phyloP scores from a whole-genome alignment of 2,797 vertebrate species.

The Anableps anableps region DNA sequence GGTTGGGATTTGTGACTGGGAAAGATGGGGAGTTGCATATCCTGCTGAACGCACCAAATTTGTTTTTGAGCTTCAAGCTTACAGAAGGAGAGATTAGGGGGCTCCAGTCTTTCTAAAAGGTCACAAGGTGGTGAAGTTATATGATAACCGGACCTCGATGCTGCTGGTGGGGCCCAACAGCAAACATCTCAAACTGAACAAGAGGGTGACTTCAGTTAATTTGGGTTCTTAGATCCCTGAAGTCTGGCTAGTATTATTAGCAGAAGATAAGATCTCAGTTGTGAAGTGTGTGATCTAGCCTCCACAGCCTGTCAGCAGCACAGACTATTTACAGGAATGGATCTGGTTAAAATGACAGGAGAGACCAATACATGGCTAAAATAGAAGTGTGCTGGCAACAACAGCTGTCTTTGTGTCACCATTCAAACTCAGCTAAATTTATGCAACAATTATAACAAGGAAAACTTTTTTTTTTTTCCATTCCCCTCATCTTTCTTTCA shows the following conservation, averaged over 20 bases:
- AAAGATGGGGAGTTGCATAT: constrained; percentile 14
- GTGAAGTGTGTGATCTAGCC: constrained; percentile 42
- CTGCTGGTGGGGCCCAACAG: constrained; percentile 21
- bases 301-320: constrained; percentile 53
- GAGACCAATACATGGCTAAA: constrained; percentile 53
- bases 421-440: constrained; percentile 70
- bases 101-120: constrained; percentile 41
- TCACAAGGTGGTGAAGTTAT: constrained; percentile 49
- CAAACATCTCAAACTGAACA: constrained; percentile 31
- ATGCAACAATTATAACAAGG: constrained; percentile 70
- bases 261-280: constrained; percentile 51
- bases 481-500: constrained; percentile 6
- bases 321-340: constrained; percentile 71
- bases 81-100: constrained; percentile 47
- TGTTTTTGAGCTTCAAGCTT: constrained; percentile 54
- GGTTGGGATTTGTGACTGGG: neutral
- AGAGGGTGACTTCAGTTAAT: constrained; percentile 25
- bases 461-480: constrained; percentile 15
- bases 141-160: constrained; percentile 39
- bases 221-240: constrained; percentile 45
- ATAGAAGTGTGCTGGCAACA: constrained; percentile 70
- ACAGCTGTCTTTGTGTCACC: constrained; percentile 79
- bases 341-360: constrained; percentile 58
- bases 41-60: constrained; percentile 44
- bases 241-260: constrained; percentile 52